Percentiles rank a stretch among this genome's conserved stretches.
Evolutionary conservation across 2,797 vertebrate species (phyloP).

Genomic region (Propithecus perrieri): DNA sequence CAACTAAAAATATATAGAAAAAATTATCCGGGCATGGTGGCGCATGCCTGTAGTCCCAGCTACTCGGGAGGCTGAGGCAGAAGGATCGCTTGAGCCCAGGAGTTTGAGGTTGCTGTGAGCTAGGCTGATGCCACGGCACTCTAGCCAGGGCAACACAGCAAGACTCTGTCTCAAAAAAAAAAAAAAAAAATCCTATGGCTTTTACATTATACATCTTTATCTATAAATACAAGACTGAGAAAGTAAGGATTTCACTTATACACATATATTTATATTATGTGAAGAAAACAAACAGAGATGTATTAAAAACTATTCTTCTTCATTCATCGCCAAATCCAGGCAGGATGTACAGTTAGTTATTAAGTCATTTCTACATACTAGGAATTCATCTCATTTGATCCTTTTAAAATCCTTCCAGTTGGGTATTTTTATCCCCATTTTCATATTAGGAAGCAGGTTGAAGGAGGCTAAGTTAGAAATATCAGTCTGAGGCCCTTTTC

Average conservation of each 20-base stretch:
- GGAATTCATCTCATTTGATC: background rate
- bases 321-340: background rate
- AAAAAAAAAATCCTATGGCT: background rate
- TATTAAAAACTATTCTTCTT: background rate
- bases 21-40: too few species aligned
- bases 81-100: too few species aligned
- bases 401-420: background rate
- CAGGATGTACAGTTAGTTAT: background rate
- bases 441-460: constrained; percentile 13
- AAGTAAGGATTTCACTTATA: background rate
- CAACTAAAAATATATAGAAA: too few species aligned
- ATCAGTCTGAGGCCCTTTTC: background rate
- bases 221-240: background rate
- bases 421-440: background rate
- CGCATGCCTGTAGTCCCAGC: too few species aligned
- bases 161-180: too few species aligned
- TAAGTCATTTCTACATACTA: background rate
- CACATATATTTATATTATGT: background rate
- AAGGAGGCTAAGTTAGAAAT: background rate
- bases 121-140: too few species aligned
- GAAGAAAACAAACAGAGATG: background rate
- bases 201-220: constrained; percentile 1
- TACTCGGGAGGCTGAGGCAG: too few species aligned
- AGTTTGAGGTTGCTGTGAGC: too few species aligned
- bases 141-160: too few species aligned